Evolutionary conservation across 2,113 vertebrate species (phyloP).

Genomic region (Colossoma macropomum): DNA sequence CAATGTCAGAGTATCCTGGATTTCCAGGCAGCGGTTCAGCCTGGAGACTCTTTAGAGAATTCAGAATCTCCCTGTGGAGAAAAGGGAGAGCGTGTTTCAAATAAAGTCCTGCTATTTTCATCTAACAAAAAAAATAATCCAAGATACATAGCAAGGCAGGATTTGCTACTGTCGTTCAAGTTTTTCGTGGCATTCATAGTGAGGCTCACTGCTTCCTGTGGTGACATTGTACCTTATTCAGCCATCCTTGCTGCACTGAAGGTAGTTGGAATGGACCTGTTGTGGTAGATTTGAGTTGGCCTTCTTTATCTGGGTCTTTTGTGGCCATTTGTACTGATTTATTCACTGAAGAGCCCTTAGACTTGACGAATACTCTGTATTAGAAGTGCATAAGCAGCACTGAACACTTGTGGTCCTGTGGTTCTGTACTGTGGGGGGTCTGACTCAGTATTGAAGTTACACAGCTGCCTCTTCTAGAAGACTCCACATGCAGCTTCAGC

Average conservation of each 20-base stretch:
- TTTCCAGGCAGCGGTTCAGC: conserved; percentile 3
- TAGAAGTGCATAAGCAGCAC: conserved; percentile 15
- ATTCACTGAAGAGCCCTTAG: background rate
- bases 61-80: background rate
- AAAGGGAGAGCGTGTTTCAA: background rate
- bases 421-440: conserved; percentile 16
- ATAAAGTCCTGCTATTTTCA: background rate
- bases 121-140: conserved; percentile 3
- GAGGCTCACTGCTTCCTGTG: background rate
- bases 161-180: conserved; percentile 13
- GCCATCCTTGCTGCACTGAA: background rate
- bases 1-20: background rate
- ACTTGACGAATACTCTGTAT: conserved; percentile 3
- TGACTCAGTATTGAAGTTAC: conserved; percentile 15
- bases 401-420: conserved; percentile 18
- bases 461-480: conserved; percentile 33
- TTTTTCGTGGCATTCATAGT: background rate
- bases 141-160: background rate
- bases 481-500: conserved; percentile 19
- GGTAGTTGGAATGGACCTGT: background rate
- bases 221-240: background rate
- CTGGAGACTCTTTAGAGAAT: background rate
- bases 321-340: background rate
- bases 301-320: background rate
- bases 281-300: background rate